Evolutionary conservation across 1,140 invertebrate species (phyloP).

Genomic region (Ruditapes philippinarum): DNA sequence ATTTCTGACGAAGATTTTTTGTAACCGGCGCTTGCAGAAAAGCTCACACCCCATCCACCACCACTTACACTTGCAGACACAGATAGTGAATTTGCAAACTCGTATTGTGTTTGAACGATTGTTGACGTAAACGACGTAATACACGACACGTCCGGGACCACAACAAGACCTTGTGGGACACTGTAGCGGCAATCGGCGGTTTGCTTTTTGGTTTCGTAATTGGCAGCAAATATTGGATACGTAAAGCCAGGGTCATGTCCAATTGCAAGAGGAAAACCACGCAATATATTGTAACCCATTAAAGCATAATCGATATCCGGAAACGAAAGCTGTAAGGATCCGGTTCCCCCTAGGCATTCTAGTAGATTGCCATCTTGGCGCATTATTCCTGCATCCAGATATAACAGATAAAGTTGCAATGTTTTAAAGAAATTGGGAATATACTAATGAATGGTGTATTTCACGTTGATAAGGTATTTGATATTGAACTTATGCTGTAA

Average conservation of each 20-base stretch:
- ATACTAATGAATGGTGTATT: no score
- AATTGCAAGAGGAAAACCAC: neutral
- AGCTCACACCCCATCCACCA: slow-evolving; percentile 16
- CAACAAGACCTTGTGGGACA: neutral
- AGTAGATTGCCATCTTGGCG: neutral
- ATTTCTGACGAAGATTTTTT: slow-evolving; percentile 19
- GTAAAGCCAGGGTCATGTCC: slow-evolving; percentile 32
- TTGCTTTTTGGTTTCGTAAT: neutral
- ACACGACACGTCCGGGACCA: neutral
- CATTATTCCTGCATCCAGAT: no score
- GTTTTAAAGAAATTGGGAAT: no score
- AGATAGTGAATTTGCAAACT: neutral
- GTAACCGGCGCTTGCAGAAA: slow-evolving; percentile 63
- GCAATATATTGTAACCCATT: neutral
- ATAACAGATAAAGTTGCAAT: no score
- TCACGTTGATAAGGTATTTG: no score
- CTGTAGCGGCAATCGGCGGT: neutral
- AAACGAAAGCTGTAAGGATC: neutral
- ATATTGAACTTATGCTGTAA: no score
- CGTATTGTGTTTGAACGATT: neutral
- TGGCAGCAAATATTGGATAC: neutral
- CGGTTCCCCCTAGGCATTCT: neutral
- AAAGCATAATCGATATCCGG: neutral
- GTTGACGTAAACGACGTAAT: neutral
- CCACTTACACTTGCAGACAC: neutral